Percentiles rank a stretch among this genome's conserved stretches.
Evolutionary conservation across 2,797 vertebrate genomes (phyloP).

Genomic region (Micropoecilia bifurca): DNA sequence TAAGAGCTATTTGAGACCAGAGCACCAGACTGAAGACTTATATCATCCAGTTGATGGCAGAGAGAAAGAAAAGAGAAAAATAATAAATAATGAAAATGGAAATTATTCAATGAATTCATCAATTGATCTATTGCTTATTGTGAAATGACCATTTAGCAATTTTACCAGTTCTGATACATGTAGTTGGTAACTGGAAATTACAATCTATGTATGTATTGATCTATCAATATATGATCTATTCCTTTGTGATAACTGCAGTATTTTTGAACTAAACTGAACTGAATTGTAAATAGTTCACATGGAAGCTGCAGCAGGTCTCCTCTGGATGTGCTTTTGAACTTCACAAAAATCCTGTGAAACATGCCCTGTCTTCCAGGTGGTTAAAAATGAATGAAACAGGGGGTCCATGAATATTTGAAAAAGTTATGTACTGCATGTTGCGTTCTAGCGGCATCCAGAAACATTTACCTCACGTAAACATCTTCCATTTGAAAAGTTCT

Average conservation of each 20-base stretch:
- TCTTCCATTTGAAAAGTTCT: not conserved
- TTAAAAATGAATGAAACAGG: constrained; percentile 7
- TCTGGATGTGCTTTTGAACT: not conserved
- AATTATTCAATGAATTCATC: too few relatives aligned
- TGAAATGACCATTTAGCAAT: too few relatives aligned
- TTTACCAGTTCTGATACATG: too few relatives aligned
- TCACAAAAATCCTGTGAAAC: not conserved
- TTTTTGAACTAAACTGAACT: not conserved
- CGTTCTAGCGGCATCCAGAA: not conserved
- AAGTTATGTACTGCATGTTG: not conserved
- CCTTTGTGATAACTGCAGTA: not conserved
- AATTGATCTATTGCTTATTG: too few relatives aligned
- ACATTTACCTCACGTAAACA: not conserved
- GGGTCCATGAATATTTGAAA: not conserved
- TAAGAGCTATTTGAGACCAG: too few relatives aligned
- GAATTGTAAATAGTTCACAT: not conserved
- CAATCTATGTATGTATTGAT: too few relatives aligned
- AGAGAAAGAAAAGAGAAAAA: too few relatives aligned
- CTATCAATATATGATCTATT: not conserved
- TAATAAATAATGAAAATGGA: too few relatives aligned
- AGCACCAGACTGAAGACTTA: too few relatives aligned
- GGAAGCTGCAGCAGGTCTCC: not conserved
- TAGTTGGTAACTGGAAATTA: too few relatives aligned
- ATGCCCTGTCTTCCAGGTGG: not conserved
- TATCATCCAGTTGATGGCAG: too few relatives aligned